These are phyloP conservation scores for Tetrax tetrax DNA, from an alignment of 2,113 vertebrate genomes.

Conservation along the genomic window DNA sequence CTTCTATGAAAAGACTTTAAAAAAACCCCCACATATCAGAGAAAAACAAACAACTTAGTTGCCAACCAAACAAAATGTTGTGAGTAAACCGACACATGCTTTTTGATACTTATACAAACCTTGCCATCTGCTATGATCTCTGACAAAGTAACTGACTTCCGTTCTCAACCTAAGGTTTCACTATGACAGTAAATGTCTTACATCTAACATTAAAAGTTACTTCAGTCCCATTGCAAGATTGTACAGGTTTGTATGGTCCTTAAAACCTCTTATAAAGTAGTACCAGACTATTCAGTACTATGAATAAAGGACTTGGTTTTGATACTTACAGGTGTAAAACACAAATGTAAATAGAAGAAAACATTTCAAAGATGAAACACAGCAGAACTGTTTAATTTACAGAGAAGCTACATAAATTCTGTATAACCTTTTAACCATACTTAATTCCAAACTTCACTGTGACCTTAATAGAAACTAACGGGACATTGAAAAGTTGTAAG, in stretches of 20 bases:
- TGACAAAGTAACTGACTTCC: constrained; percentile 62
- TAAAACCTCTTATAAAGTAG: neutral
- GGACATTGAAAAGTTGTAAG: rapidly evolving
- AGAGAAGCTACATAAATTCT: neutral
- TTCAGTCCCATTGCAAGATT: neutral
- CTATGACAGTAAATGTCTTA: constrained; percentile 38
- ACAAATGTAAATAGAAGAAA: neutral
- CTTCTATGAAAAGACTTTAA: neutral
- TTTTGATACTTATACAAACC: neutral
- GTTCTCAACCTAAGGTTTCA: constrained; percentile 55
- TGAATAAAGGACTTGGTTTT: neutral
- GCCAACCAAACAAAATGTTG: constrained; percentile 2
- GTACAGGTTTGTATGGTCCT: neutral
- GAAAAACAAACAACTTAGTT: constrained; percentile 24
- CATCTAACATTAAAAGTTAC: constrained; percentile 15
- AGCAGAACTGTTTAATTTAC: neutral
- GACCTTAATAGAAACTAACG: neutral
- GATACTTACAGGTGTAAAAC: neutral
- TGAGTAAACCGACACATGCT: neutral
- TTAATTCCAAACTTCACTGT: neutral
- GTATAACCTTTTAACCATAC: neutral
- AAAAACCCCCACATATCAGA: neutral
- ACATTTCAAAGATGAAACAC: neutral
- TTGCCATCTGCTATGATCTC: constrained; percentile 45
- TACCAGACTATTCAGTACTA: neutral